Conservation (phyloP, 2,797 vertebrate species). For the Argyrosomus regius region DNA sequence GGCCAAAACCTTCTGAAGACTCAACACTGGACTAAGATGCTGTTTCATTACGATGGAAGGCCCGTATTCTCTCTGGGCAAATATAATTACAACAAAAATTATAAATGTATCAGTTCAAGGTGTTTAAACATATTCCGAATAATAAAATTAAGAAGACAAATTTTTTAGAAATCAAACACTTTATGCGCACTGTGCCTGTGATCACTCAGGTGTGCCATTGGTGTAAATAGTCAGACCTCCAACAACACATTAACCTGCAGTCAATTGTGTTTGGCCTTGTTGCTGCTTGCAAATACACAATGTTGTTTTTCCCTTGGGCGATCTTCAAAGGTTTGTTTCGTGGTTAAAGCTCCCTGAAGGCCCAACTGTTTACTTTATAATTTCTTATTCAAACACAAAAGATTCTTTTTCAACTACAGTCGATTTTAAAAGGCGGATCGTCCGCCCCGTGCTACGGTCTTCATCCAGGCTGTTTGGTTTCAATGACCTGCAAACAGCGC, state of each 20-base stretch:
- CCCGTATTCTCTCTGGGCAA: background rate
- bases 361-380: background rate
- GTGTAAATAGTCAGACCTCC: background rate
- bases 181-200: background rate
- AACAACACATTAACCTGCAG: background rate
- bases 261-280: background rate
- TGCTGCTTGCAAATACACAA: conserved; percentile 13
- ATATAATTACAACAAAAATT: background rate
- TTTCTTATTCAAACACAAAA: background rate
- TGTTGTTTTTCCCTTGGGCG: background rate
- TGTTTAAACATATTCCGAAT: background rate
- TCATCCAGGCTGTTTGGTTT: conserved; percentile 65
- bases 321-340: background rate
- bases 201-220: conserved; percentile 2
- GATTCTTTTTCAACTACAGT: background rate
- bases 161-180: conserved; percentile 5
- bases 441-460: accelerated
- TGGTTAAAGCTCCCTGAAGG: conserved; percentile 2
- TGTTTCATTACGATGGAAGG: background rate
- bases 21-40: background rate
- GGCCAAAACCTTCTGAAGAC: background rate
- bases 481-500: conserved; percentile 76
- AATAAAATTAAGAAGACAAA: background rate
- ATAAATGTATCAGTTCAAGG: background rate
- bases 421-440: background rate